A percentile compares a stretch with the other conserved stretches of the same genome.
phyloP scores from a whole-genome alignment of 2,797 vertebrate genomes.

The Melanogrammus aeglefinus region DNA sequence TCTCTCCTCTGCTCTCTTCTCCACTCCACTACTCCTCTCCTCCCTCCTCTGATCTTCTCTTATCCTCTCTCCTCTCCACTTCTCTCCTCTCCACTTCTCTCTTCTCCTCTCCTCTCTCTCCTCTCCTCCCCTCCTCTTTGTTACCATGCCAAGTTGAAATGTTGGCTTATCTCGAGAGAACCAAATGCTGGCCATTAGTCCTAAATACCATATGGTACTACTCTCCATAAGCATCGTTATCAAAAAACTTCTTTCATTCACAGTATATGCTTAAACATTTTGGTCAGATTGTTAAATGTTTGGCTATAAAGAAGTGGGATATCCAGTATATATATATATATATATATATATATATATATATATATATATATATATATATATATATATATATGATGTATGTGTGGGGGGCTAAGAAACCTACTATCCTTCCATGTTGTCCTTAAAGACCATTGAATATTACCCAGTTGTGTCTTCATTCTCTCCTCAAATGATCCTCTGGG shows the following conservation, averaged over 20 bases:
- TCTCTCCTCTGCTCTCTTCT: not conserved
- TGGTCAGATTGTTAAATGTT: not conserved
- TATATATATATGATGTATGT: not conserved
- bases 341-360: not conserved
- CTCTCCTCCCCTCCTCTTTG: constrained; percentile 4
- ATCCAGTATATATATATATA: not conserved
- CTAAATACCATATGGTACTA: not conserved
- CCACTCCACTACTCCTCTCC: not conserved
- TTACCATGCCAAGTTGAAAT: constrained; percentile 2
- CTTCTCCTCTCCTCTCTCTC: not conserved
- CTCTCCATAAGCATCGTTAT: not conserved
- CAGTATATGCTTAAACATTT: not conserved
- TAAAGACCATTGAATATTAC: not conserved
- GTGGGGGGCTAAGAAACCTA: not conserved
- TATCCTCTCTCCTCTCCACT: not conserved
- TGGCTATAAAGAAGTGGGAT: too few relatives aligned
- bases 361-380: not conserved
- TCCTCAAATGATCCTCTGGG: not conserved
- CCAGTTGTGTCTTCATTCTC: not conserved
- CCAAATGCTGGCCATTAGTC: not conserved
- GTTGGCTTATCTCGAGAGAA: not conserved
- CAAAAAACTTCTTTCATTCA: not conserved
- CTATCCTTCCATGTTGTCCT: not conserved
- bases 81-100: not conserved
- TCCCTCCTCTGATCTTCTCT: not conserved